Evolutionary conservation across 1,140 invertebrate genomes (phyloP).

Genomic region (Brachionus paranguensis): DNA sequence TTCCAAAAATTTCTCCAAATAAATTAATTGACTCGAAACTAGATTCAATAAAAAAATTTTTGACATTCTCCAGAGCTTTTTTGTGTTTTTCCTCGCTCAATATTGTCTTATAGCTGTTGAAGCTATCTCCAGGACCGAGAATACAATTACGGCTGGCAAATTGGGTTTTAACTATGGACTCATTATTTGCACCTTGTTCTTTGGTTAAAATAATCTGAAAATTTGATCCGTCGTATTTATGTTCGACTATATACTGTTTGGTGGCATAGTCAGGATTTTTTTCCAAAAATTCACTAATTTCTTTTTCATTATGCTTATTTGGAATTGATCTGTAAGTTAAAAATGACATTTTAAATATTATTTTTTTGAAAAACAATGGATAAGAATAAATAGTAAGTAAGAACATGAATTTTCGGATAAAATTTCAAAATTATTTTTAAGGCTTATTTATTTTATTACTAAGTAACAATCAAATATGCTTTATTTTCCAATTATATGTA

Average conservation of each 20-base stretch:
- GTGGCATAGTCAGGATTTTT: neutral
- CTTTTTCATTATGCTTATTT: neutral
- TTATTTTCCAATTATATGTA: too few species aligned
- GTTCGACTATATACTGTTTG: neutral
- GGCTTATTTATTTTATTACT: neutral
- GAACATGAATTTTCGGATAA: too few species aligned
- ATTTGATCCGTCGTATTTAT: slow-evolving; percentile 30
- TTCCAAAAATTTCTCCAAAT: slow-evolving; percentile 4
- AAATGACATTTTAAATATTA: neutral
- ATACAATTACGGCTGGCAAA: slow-evolving; percentile 13
- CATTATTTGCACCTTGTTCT: neutral
- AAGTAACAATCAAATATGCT: neutral
- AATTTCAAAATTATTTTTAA: too few species aligned
- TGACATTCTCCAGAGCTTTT: neutral
- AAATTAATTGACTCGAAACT: neutral
- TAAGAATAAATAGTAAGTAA: too few species aligned
- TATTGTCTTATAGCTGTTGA: neutral
- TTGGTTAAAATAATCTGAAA: slow-evolving; percentile 20
- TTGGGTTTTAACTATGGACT: neutral
- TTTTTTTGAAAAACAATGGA: neutral
- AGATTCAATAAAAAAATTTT: neutral
- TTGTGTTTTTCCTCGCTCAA: neutral
- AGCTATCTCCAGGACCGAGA: neutral
- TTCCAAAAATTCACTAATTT: neutral
- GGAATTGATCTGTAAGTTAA: neutral